Evolutionary conservation across 2,888 invertebrate species (phyloP).

Genomic region (Conistra vaccinii): DNA sequence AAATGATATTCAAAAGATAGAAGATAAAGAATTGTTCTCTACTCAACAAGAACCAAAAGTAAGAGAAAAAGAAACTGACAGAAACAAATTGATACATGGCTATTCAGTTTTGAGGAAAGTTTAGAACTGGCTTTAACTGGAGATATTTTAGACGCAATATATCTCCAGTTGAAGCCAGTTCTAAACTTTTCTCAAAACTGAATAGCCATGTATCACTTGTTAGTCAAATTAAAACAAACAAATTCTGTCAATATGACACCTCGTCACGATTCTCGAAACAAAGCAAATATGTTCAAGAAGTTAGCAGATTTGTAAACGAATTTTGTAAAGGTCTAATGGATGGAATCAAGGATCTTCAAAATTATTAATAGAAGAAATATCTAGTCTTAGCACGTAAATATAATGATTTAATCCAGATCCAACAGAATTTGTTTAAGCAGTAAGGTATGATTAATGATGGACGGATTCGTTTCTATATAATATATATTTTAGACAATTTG

Average conservation of each 20-base stretch:
- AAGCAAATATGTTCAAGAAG: constrained; percentile 35
- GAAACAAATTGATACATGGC: too few species aligned
- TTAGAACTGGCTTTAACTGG: too few species aligned
- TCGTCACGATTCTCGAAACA: constrained; percentile 30
- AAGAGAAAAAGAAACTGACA: not conserved
- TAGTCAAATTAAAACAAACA: constrained; percentile 27
- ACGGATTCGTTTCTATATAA: not conserved
- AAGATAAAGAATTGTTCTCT: not conserved
- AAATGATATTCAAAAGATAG: not conserved
- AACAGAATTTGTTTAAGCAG: not conserved
- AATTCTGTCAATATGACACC: constrained; percentile 38
- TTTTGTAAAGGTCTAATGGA: constrained; percentile 16
- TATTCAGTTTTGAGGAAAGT: too few species aligned
- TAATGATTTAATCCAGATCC: not conserved
- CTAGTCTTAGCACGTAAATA: constrained; percentile 3
- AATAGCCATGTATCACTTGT: constrained; percentile 21
- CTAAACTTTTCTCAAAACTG: not conserved
- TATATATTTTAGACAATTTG: not conserved
- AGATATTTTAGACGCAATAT: not conserved
- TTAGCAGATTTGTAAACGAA: constrained; percentile 26
- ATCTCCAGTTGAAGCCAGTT: constrained; percentile 1
- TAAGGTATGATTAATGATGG: not conserved
- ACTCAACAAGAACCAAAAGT: not conserved
- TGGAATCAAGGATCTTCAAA: constrained; percentile 21
- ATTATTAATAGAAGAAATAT: not conserved